A percentile compares a stretch with the other conserved stretches of the same genome.
These are phyloP conservation scores for Notodromas monacha DNA, from an alignment of 2,888 invertebrate genomes.

Conservation along the genomic window DNA sequence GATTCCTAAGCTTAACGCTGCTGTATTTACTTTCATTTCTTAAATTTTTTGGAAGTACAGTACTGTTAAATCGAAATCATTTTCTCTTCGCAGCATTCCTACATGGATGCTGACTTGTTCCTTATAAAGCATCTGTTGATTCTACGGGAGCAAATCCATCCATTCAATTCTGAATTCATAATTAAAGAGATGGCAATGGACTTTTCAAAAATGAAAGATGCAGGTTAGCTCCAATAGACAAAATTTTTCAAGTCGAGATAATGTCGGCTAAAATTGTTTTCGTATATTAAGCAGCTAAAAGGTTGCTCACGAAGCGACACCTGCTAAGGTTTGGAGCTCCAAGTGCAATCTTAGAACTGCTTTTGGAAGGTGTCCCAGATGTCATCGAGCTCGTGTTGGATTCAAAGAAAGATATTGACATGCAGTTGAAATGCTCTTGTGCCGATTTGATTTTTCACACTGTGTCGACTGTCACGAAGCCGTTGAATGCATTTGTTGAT, in stretches of 20 bases:
- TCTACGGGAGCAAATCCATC: slow-evolving; percentile 82
- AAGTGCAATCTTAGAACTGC: slow-evolving; percentile 68
- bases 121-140: slow-evolving; percentile 90
- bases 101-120: slow-evolving; percentile 75
- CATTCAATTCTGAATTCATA: slow-evolving; percentile 78
- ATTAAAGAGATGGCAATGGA: slow-evolving; percentile 73
- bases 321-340: slow-evolving; percentile 55
- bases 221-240: slow-evolving; percentile 28
- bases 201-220: slow-evolving; percentile 63
- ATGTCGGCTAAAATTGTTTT: slow-evolving; percentile 21
- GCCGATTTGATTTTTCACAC: slow-evolving; percentile 53
- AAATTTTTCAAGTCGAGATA: slow-evolving; percentile 18
- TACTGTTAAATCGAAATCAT: slow-evolving; percentile 5
- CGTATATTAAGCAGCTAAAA: slow-evolving; percentile 20
- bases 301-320: slow-evolving; percentile 35
- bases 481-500: no score
- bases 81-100: slow-evolving; percentile 21
- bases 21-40: slow-evolving; percentile 7
- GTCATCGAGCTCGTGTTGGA: slow-evolving; percentile 40
- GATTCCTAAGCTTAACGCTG: slow-evolving; percentile 35
- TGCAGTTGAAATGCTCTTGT: slow-evolving; percentile 56
- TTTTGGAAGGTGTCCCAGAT: slow-evolving; percentile 67
- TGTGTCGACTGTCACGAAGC: slow-evolving; percentile 24
- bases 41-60: no score
- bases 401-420: slow-evolving; percentile 79